These are phyloP conservation scores for Chunga burmeisteri DNA, from an alignment of 2,113 vertebrate genomes.

Conservation along the genomic window DNA sequence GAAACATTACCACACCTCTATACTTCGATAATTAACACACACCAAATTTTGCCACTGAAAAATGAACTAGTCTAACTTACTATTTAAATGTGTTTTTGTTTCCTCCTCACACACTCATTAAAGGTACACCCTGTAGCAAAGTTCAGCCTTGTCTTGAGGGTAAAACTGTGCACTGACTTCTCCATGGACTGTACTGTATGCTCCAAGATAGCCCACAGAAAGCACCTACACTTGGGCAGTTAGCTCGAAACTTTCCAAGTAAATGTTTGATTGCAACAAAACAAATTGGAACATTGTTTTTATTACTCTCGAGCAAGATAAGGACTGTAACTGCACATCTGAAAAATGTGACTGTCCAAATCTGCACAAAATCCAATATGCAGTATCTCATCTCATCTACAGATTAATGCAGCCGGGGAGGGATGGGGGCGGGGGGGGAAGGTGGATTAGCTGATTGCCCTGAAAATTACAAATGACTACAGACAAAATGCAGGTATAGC, in stretches of 20 bases:
- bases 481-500: neutral
- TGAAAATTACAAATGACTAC: neutral
- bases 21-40: accelerated
- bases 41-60: neutral
- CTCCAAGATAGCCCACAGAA: neutral
- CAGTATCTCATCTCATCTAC: neutral
- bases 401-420: neutral
- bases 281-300: neutral
- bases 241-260: neutral
- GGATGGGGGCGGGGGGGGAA: accelerated
- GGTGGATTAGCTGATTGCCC: neutral
- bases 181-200: neutral
- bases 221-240: neutral
- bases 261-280: neutral
- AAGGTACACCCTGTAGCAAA: neutral
- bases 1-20: neutral
- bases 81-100: neutral
- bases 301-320: neutral
- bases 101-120: neutral
- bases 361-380: neutral
- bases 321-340: neutral
- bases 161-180: neutral
- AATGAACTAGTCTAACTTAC: neutral
- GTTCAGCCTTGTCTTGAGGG: neutral
- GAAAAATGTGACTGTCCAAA: neutral